Conservation (phyloP, 1,140 invertebrate species). For the Eumeta japonica region DNA sequence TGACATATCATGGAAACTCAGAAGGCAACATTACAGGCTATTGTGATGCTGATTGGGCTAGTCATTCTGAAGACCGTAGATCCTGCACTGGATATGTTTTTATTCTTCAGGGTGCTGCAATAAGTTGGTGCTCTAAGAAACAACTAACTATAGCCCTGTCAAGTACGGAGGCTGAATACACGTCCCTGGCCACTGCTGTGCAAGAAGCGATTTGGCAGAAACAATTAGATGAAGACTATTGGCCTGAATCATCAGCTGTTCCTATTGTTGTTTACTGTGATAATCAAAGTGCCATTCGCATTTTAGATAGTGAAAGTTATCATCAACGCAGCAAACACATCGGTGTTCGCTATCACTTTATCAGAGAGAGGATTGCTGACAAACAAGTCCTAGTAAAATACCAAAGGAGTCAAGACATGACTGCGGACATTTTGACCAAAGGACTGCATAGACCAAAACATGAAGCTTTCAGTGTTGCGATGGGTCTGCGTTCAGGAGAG, state of each 20-base stretch:
- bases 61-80: slow-evolving; percentile 17
- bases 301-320: slow-evolving; percentile 34
- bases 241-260: slow-evolving; percentile 7
- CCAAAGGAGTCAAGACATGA: slow-evolving; percentile 18
- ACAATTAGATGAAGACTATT: slow-evolving; percentile 14
- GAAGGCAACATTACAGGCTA: too few species aligned
- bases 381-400: slow-evolving; percentile 18
- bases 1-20: slow-evolving; percentile 11
- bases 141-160: slow-evolving; percentile 21
- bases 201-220: slow-evolving; percentile 19
- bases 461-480: too few species aligned
- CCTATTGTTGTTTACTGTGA: slow-evolving; percentile 16
- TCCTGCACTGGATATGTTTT: slow-evolving; percentile 19
- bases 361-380: slow-evolving; percentile 22
- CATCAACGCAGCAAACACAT: slow-evolving; percentile 31
- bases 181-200: slow-evolving; percentile 10
- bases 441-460: slow-evolving; percentile 11
- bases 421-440: slow-evolving; percentile 25
- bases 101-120: slow-evolving; percentile 11
- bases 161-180: too few species aligned
- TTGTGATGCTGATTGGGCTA: slow-evolving; percentile 27
- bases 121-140: too few species aligned
- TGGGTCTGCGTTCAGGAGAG: too few species aligned
- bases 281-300: slow-evolving; percentile 34
- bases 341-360: slow-evolving; percentile 27